Conservation (phyloP, 2,888 invertebrate genomes). For the Ligdia adustata region DNA sequence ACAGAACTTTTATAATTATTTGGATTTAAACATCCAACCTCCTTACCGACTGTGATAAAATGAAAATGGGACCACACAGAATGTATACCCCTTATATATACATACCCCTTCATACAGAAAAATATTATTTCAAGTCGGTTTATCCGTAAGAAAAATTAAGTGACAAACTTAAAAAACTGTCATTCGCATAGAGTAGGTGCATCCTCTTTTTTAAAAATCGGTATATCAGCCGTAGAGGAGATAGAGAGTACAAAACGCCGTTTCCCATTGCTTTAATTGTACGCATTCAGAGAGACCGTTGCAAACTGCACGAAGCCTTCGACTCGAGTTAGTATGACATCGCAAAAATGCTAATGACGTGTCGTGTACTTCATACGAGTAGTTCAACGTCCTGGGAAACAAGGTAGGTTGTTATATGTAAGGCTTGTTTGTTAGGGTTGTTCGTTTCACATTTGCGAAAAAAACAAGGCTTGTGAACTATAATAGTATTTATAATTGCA, state of each 20-base stretch:
- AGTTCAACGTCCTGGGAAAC: constrained; percentile 13
- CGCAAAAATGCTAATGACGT: constrained; percentile 28
- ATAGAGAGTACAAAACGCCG: constrained; percentile 2
- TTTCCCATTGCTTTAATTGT: constrained; percentile 15
- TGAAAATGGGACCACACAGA: too few relatives aligned
- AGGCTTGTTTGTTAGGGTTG: too few relatives aligned
- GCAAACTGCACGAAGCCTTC: constrained; percentile 15
- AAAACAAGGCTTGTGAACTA: too few relatives aligned
- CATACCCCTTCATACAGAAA: not conserved
- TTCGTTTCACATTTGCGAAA: too few relatives aligned
- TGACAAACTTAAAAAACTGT: not conserved
- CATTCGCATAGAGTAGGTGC: not conserved
- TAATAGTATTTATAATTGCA: too few relatives aligned
- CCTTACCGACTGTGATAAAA: too few relatives aligned
- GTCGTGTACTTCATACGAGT: not conserved
- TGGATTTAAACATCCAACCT: too few relatives aligned
- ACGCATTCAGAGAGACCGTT: constrained; percentile 8
- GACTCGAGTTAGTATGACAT: constrained; percentile 27
- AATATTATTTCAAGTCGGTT: too few relatives aligned
- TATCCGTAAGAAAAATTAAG: not conserved
- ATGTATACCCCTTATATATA: too few relatives aligned
- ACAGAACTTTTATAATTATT: too few relatives aligned
- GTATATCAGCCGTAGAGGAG: too few relatives aligned
- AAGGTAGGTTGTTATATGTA: constrained; percentile 11
- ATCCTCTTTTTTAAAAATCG: not conserved